Percentiles rank a stretch among this genome's conserved stretches.
Evolutionary conservation across 2,888 invertebrate genomes (phyloP).

Genomic region (Sclerodermus sp.): DNA sequence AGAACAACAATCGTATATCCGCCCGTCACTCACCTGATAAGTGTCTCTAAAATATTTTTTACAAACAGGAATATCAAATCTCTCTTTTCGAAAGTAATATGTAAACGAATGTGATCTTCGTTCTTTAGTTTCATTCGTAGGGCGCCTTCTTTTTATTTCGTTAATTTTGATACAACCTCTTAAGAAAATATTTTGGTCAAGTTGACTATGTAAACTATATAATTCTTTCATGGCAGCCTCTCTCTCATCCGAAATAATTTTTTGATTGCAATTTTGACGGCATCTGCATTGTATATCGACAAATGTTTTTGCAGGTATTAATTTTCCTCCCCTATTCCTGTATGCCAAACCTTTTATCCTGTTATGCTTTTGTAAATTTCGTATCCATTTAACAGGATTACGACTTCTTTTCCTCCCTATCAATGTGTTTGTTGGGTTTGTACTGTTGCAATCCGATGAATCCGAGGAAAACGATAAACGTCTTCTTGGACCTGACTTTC

Average conservation of each 20-base stretch:
- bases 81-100: constrained; percentile 26
- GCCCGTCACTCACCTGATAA: constrained; percentile 21
- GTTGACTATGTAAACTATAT: constrained; percentile 27
- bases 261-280: constrained; percentile 19
- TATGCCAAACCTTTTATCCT: constrained; percentile 31
- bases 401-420: constrained; percentile 18
- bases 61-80: constrained; percentile 27
- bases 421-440: constrained; percentile 13
- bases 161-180: constrained; percentile 31
- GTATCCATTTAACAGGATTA: constrained; percentile 18
- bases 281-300: constrained; percentile 27
- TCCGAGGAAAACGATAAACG: constrained; percentile 16
- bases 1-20: constrained; percentile 26
- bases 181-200: constrained; percentile 33
- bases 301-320: constrained; percentile 31
- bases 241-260: constrained; percentile 26
- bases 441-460: constrained; percentile 14
- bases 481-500: constrained; percentile 14
- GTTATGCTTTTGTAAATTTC: constrained; percentile 31
- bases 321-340: constrained; percentile 29
- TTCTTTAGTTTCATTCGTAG: constrained; percentile 23
- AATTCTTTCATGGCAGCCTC: constrained; percentile 20
- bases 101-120: constrained; percentile 13
- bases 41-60: constrained; percentile 27
- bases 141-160: constrained; percentile 28